phyloP scores from a whole-genome alignment of 2,797 vertebrate species.

The Lutra lutra region DNA sequence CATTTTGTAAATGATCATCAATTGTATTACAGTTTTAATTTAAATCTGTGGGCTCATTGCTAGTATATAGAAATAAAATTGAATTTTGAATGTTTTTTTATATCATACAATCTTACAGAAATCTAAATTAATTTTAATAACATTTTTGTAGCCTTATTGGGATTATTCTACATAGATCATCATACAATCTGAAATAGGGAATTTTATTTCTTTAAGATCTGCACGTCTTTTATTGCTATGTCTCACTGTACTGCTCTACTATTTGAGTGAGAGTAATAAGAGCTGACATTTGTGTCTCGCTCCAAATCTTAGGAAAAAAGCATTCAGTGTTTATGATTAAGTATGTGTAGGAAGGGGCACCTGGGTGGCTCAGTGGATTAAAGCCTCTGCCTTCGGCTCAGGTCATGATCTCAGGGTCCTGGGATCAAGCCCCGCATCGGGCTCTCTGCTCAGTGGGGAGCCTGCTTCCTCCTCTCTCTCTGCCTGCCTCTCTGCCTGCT shows the following conservation, averaged over 20 bases:
- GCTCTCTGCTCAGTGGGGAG: too few species aligned
- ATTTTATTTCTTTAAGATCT: background rate
- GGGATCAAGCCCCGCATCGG: too few species aligned
- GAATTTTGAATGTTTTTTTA: background rate
- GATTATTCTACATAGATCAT: background rate
- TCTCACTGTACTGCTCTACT: background rate
- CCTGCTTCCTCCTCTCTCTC: too few species aligned
- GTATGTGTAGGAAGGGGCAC: rapidly evolving
- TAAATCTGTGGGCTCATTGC: background rate
- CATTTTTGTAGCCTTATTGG: background rate
- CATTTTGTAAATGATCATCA: background rate
- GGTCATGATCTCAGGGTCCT: too few species aligned
- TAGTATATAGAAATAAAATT: background rate
- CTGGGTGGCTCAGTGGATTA: too few species aligned
- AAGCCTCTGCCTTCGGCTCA: too few species aligned
- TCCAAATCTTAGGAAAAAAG: background rate
- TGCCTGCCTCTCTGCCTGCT: too few species aligned
- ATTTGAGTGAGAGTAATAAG: background rate
- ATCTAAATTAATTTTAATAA: background rate
- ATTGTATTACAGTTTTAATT: background rate
- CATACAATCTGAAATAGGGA: background rate
- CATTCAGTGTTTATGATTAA: background rate
- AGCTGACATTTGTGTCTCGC: background rate
- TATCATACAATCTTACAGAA: background rate
- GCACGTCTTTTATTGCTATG: background rate